phyloP scores from a whole-genome alignment of 2,113 vertebrate species.

The Tachycineta bicolor region DNA sequence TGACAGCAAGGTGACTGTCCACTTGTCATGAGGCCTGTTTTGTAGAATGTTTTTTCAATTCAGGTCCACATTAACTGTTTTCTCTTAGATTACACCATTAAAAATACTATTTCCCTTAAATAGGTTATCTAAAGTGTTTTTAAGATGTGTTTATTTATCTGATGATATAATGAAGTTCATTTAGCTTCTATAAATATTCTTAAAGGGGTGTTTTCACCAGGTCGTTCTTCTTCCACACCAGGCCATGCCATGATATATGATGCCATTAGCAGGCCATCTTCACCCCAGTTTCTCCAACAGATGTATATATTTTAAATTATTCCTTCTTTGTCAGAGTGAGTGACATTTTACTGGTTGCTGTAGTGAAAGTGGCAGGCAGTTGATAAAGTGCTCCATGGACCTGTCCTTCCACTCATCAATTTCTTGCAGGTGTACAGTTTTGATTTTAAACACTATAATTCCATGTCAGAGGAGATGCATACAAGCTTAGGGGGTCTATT shows the following conservation, averaged over 20 bases:
- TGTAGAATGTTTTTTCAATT: not conserved
- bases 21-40: not conserved
- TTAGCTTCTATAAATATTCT: not conserved
- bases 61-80: not conserved
- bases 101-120: not conserved
- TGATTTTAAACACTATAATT: constrained; percentile 23
- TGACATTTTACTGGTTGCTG: constrained; percentile 32
- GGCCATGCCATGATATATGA: constrained; percentile 4
- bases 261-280: not conserved
- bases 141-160: not conserved
- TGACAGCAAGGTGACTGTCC: not conserved
- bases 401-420: constrained; percentile 18
- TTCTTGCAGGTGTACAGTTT: constrained; percentile 1
- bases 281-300: not conserved
- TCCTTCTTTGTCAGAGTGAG: constrained; percentile 29
- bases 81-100: not conserved
- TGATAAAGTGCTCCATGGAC: constrained; percentile 6
- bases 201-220: not conserved
- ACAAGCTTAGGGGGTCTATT: not conserved
- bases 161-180: constrained; percentile 3
- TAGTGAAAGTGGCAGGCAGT: constrained; percentile 1
- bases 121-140: not conserved
- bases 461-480: not conserved
- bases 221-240: not conserved
- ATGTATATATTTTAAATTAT: constrained; percentile 51